Percentiles rank a stretch among this genome's conserved stretches.
Evolutionary conservation across 2,888 invertebrate species (phyloP).

Genomic region (Gastrophysa polygoni): DNA sequence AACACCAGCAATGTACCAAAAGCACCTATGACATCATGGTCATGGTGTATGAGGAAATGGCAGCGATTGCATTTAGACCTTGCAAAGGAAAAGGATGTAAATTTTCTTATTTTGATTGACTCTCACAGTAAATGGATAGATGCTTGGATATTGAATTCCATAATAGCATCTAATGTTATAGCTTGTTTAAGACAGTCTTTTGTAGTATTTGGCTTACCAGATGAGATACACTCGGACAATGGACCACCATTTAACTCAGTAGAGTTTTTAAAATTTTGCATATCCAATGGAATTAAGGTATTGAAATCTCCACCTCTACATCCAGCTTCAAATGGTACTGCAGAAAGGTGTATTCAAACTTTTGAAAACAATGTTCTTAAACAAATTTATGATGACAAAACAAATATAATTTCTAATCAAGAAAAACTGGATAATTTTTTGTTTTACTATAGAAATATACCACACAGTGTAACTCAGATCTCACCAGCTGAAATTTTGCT

Average conservation of each 20-base stretch:
- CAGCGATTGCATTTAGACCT: slow-evolving; percentile 10
- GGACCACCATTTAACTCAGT: slow-evolving; percentile 35
- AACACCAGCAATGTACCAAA: not conserved
- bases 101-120: slow-evolving; percentile 31
- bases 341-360: slow-evolving; percentile 33
- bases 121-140: slow-evolving; percentile 34
- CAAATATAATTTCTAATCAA: not conserved
- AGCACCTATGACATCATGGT: slow-evolving; percentile 3
- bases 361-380: slow-evolving; percentile 31
- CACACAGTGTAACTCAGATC: slow-evolving; percentile 7
- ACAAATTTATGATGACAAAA: slow-evolving; percentile 8
- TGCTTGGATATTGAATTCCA: slow-evolving; percentile 28
- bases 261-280: slow-evolving; percentile 35
- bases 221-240: slow-evolving; percentile 34
- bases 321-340: slow-evolving; percentile 34
- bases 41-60: slow-evolving; percentile 7
- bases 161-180: slow-evolving; percentile 24
- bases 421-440: slow-evolving; percentile 10
- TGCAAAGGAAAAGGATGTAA: not conserved
- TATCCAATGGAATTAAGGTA: slow-evolving; percentile 36
- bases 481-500: slow-evolving; percentile 1
- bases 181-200: slow-evolving; percentile 25
- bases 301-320: slow-evolving; percentile 34
- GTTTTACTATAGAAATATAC: slow-evolving; percentile 23
- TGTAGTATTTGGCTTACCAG: slow-evolving; percentile 29